A percentile compares a stretch with the other conserved stretches of the same genome.
Conservation (phyloP, 1,140 invertebrate species). For the Chrysomallon squamiferum region DNA sequence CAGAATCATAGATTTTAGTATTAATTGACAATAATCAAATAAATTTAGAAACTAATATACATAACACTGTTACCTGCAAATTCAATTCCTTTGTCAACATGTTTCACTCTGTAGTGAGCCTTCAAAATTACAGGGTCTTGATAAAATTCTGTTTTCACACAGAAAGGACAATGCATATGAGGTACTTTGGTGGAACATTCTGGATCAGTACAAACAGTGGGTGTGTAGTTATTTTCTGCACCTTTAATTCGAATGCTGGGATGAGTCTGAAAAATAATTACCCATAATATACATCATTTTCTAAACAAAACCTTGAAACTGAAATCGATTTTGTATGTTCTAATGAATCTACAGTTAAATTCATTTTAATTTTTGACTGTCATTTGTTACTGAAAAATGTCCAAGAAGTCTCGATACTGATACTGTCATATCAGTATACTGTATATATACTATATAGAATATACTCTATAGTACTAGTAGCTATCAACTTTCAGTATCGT, state of each 20-base stretch:
- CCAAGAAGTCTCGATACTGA: too few species aligned
- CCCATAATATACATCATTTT: not conserved
- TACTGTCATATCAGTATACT: too few species aligned
- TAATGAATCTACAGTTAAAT: too few species aligned
- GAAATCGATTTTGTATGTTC: too few species aligned
- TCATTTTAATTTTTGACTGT: not conserved
- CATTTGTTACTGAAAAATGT: too few species aligned
- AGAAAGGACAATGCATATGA: conserved; percentile 64
- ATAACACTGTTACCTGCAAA: conserved; percentile 56
- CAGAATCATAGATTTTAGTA: not conserved
- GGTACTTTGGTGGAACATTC: conserved; percentile 48
- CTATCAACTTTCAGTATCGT: too few species aligned
- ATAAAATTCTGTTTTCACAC: conserved; percentile 60
- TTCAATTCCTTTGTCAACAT: conserved; percentile 65
- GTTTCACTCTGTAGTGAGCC: conserved; percentile 63
- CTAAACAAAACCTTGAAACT: too few species aligned
- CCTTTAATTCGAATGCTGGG: conserved; percentile 63
- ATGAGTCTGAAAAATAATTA: conserved; percentile 56
- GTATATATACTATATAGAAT: too few species aligned
- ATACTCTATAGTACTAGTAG: too few species aligned
- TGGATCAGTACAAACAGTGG: conserved; percentile 54
- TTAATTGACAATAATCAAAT: too few species aligned
- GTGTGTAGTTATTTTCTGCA: conserved; percentile 60
- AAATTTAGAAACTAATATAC: too few species aligned
- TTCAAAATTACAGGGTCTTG: conserved; percentile 62